Base-by-base conservation (phyloP, 2,888 invertebrate species). In the Parasteatoda lunata region DNA sequence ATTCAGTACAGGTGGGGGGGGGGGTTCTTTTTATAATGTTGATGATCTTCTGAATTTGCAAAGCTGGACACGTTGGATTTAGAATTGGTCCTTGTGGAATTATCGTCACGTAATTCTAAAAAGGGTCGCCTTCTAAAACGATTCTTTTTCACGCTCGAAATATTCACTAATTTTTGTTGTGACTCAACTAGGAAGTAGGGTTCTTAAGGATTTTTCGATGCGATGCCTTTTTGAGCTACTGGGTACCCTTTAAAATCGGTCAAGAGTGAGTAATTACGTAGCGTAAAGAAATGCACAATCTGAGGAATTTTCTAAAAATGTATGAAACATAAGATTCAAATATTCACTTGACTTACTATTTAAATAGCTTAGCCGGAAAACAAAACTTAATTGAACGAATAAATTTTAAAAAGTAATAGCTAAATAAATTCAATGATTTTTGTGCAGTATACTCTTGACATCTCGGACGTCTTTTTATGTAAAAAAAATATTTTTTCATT, bases 1-100 rank as follows among this genome's bases (percentile, higher is more conserved):
- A 45, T 30, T 64, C 6, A 54, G 68, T 71, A 79, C 79, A 79
- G 79, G 79, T 79, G 79, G 47, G 51, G 51, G 47, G 51, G 51
- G 9, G n/a, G 0, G 7, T 59, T 59, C 9, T 59, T 59, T 59
- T 59, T 59, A 59, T 30, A 30, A 30, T 59, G 59, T 8, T 13
- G 59, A 13, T 59, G 59, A 59, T n/a, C 59, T 59, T 59, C n/a
- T 59, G 59, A n/a, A 59, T 59, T 59, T 13, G 59, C 7, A n/a
- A 11, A 59, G 30, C 30, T 30, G 30, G 30, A 30, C 30, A 30
- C 30, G 30, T 30, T 30, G 30, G 30, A 59, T 13, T 13, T 59
- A 59, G 8, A 59, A 59, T 59, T 30, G 30, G n/a, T 7, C 5
- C 59, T 59, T 59, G 9, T 9, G 7, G 59, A 59, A 59, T 59